phyloP scores from a whole-genome alignment of 2,888 invertebrate species.

The Ypsolopha sequella region DNA sequence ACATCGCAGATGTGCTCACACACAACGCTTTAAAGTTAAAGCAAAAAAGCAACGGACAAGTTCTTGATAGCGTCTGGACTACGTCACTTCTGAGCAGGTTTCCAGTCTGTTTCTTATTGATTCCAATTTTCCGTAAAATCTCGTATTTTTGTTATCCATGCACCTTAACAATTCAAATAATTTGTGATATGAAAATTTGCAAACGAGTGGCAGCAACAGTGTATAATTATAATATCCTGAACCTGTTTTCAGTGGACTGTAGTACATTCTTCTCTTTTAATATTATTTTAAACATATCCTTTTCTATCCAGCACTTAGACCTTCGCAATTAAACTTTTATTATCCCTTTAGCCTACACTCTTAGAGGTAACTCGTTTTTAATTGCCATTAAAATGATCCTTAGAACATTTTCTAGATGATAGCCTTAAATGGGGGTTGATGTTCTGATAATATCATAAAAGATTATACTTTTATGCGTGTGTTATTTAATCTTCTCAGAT shows the following conservation, averaged over 20 bases:
- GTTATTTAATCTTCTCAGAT: too few relatives aligned
- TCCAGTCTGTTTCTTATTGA: not conserved
- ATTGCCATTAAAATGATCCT: conserved; percentile 44
- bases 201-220: too few relatives aligned
- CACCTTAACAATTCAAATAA: too few relatives aligned
- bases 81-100: conserved; percentile 19
- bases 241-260: not conserved
- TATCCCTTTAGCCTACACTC: conserved; percentile 4
- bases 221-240: too few relatives aligned
- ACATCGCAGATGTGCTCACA: conserved; percentile 52
- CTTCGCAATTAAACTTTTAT: conserved; percentile 7
- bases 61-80: conserved; percentile 26
- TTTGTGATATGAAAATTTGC: too few relatives aligned
- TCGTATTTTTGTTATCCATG: too few relatives aligned
- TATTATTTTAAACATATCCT: conserved; percentile 6
- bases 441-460: not conserved
- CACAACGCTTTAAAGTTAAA: conserved; percentile 27
- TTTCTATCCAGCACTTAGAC: conserved; percentile 2
- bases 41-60: conserved; percentile 38
- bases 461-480: too few relatives aligned
- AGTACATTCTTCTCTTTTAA: not conserved
- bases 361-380: conserved; percentile 47
- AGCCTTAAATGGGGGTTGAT: not conserved
- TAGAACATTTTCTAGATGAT: conserved; percentile 13
- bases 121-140: too few relatives aligned